These are phyloP conservation scores for Metridium senile DNA, from an alignment of 92 coral and sea anemone species.

Conservation along the genomic window DNA sequence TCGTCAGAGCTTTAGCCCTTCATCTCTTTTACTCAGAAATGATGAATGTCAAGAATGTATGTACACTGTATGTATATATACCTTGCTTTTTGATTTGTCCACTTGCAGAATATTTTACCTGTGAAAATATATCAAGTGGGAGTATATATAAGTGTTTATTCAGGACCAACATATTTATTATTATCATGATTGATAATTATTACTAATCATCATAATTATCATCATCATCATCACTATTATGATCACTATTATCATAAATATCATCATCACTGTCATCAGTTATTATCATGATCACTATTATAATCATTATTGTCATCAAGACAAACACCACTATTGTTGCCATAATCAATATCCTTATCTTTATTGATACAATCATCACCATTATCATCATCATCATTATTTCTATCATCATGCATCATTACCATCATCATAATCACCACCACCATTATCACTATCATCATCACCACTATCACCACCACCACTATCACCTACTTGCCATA, in stretches of 20 bases:
- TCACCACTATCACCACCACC: background rate
- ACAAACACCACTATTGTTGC: background rate
- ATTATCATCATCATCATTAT: background rate
- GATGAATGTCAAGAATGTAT: no score
- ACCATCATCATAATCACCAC: background rate
- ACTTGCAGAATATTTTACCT: conserved; percentile 39
- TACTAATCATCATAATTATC: background rate
- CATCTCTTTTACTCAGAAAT: no score
- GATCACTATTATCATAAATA: background rate
- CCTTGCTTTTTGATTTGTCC: conserved; percentile 53
- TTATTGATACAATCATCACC: background rate
- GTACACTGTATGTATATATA: background rate
- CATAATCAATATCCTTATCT: background rate
- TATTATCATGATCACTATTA: background rate
- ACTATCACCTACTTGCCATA: background rate
- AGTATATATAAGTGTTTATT: background rate
- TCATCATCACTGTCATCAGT: background rate
- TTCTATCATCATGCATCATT: background rate
- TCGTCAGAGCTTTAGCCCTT: no score
- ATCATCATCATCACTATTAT: background rate
- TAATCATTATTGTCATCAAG: background rate
- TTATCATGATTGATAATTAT: no score
- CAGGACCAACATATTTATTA: background rate
- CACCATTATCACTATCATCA: background rate
- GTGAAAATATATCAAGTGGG: background rate